phyloP scores from a whole-genome alignment of 1,140 invertebrate genomes.

The Phenacoccus solenopsis region DNA sequence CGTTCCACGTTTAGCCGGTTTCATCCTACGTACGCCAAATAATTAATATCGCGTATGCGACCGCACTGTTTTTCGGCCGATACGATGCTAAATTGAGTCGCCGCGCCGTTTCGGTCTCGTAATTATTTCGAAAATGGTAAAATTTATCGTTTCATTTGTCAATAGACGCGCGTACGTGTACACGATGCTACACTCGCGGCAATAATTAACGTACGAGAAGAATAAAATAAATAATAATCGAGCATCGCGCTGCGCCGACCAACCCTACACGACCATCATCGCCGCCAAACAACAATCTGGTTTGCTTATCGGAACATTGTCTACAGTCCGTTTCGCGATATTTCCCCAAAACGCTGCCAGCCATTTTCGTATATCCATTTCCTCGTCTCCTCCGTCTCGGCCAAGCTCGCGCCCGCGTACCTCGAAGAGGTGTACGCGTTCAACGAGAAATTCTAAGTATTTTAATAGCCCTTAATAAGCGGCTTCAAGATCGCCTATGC shows the following conservation, averaged over 20 bases:
- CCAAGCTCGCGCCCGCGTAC: too few species aligned
- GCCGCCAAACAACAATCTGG: not conserved
- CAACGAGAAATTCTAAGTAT: not conserved
- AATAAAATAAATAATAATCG: constrained; percentile 1
- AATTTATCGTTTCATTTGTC: constrained; percentile 3
- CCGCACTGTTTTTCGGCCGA: not conserved
- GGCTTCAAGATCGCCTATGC: not conserved
- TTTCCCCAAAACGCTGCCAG: not conserved
- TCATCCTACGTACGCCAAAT: not conserved
- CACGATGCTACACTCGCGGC: too few species aligned
- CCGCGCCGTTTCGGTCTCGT: not conserved
- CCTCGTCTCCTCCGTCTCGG: not conserved
- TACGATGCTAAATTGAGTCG: not conserved
- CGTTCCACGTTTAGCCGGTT: too few species aligned
- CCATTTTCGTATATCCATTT: not conserved
- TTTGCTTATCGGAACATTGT: not conserved
- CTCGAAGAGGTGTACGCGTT: not conserved
- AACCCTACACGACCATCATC: too few species aligned
- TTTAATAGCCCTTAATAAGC: constrained; percentile 2
- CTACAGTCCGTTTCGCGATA: not conserved
- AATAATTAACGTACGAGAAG: not conserved
- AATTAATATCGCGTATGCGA: not conserved
- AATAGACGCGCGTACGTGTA: not conserved
- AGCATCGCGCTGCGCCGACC: not conserved
- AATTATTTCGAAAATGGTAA: not conserved